Base-by-base conservation (phyloP, 2,888 invertebrate species). In the Noctua pronuba region DNA sequence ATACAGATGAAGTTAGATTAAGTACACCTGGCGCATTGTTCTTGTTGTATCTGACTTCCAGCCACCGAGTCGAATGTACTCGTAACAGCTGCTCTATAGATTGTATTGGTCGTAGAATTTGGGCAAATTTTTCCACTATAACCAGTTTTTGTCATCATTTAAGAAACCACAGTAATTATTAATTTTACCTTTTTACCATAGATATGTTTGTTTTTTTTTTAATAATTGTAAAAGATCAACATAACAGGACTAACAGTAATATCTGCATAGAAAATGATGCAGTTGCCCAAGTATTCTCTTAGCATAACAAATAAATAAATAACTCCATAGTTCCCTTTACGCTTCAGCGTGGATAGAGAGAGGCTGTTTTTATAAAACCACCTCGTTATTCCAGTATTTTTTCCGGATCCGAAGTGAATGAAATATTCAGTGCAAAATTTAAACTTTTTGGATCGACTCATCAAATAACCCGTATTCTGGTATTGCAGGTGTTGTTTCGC, bases 401-500 rank as follows among this genome's bases (percentile, higher is more conserved):
- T 52, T 4, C 60, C 28, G 16, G 69, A 46, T 69, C n/a, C 35
- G 28, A 62, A 73, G 65, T 52, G 41, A 62, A 82, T 81, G 62
- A 74, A 85, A 85, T 68, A 73, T 81, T 76, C 82, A 83, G 70
- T 75, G 66, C 28, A 44, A 70, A 81, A 81, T 78, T 77, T 73
- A 77, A 68, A 66, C 67, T 83, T 76, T 75, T 75, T 67, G 70
- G 71, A 85, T 84, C 41, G 73, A 65, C 52, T 85, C 79, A 73
- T 85, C 84, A 84, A 84, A 82, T 84, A 85, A 79, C 84, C 82
- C 79, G 75, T 78, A 68, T 41, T 41, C 52, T 68, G 52, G 65
- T 81, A 75, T 73, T 85, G 86, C 86, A 77, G 82, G 86, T 85
- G 84, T 79, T 79, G 75, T 64, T 64, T 64, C 66, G 21, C 75